A percentile compares a stretch with the other conserved stretches of the same genome.
phyloP scores from a whole-genome alignment of 2,797 vertebrate species.

The Enteromius paludinosus region DNA sequence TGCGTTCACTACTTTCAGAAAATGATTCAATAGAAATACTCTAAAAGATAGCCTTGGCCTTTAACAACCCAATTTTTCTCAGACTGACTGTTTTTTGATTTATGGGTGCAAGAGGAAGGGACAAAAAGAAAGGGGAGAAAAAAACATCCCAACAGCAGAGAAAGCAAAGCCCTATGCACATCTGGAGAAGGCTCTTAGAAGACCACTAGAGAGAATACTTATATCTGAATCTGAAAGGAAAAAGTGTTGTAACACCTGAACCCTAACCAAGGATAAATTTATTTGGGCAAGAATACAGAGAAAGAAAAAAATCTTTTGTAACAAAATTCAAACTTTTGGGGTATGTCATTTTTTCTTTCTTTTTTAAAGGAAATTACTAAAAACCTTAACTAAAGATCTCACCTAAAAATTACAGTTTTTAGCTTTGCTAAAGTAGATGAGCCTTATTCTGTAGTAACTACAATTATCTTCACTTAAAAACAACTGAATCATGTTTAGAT shows the following conservation, averaged over 20 bases:
- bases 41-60: constrained; percentile 50
- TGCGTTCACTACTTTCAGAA: constrained; percentile 49
- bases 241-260: background rate
- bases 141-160: background rate
- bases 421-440: background rate
- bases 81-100: constrained; percentile 34
- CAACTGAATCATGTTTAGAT: background rate
- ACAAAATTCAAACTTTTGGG: too few relatives aligned
- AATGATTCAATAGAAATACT: constrained; percentile 49
- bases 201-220: background rate
- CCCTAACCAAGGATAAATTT: background rate
- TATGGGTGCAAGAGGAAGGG: background rate
- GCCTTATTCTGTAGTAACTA: background rate
- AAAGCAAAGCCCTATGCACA: background rate
- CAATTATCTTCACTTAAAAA: background rate
- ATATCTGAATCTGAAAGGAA: background rate
- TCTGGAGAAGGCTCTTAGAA: background rate
- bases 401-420: too few relatives aligned
- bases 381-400: background rate
- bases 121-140: background rate
- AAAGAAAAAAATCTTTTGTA: too few relatives aligned
- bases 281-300: background rate
- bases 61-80: constrained; percentile 55
- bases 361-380: background rate
- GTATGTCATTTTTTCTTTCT: too few relatives aligned